Evolutionary conservation across 2,113 vertebrate species (phyloP), one percentile per base, ranked within the genome.

Genomic region (Collichthys lucidus): DNA sequence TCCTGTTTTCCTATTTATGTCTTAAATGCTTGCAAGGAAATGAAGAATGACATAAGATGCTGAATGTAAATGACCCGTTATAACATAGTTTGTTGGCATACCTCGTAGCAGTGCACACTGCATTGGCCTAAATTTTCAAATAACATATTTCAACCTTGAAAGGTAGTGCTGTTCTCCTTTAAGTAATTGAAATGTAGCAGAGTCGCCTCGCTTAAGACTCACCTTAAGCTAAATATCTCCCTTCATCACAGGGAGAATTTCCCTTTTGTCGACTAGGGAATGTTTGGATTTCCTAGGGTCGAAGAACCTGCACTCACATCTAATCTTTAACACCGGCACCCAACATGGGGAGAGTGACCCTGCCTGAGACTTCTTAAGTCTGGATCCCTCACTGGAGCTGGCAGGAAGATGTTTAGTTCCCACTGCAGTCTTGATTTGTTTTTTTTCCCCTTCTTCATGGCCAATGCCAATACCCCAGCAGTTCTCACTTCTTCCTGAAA

Each of bases 401-500:
- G 24, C 15, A 31, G 56, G 57, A 73, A 61, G 40, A 47, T 59
- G 52, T 79, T 80, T 64, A 29, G 46, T 72, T 83, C 64, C 42
- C 77, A 68, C 57, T 73, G 63, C 50, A 53, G 44, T 55, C 68
- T 68, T 66, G 40, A 50, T 76, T 10, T 59, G 65, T 12, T 1
- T 12, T 56, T 70, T 74, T 16, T 24, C n/a, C 60, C 17, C 60
- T 71, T 26, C 20, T 71, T 4, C 35, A 49, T 16, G 12, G 12
- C 74, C 47, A 16, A 16, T 72, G 56, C 73, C 69, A 61, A 20
- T 66, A 74, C 31, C 50, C 62, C 66, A 64, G 77, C 73, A 69
- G 55, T 86, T 77, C 77, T 73, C 77, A 74, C 35, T 22, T 83
- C 68, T 56, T 79, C 61, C 49, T 82, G 24, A 89, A 67, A 70